A percentile compares a stretch with the other conserved stretches of the same genome.
phyloP scores from a whole-genome alignment of 2,797 vertebrate species.

The Chaetophractus vellerosus region DNA sequence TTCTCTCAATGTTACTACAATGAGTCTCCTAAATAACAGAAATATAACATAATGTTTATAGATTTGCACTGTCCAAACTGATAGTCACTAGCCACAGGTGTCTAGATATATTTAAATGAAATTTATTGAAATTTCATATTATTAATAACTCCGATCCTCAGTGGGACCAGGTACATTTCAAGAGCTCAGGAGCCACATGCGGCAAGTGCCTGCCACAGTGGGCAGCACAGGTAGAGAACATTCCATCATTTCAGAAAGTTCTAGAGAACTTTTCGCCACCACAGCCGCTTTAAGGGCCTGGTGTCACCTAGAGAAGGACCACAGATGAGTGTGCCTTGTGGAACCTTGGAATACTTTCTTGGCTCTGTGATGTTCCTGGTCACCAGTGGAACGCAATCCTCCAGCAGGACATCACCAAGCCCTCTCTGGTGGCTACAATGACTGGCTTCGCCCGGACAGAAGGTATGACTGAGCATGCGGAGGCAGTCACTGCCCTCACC shows the following conservation, averaged over 20 bases:
- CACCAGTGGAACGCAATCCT: neutral
- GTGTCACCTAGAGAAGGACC: neutral
- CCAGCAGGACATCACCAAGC: no score
- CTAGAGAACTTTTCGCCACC: neutral
- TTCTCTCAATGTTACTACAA: neutral
- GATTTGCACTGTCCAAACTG: neutral
- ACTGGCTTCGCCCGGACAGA: neutral
- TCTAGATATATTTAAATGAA: neutral
- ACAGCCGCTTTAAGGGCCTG: neutral
- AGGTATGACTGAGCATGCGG: neutral
- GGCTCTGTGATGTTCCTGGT: neutral
- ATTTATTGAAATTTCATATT: neutral
- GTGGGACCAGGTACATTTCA: neutral
- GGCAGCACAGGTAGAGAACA: neutral
- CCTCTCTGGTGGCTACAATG: neutral
- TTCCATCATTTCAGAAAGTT: neutral
- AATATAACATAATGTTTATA: neutral
- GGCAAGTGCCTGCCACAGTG: neutral
- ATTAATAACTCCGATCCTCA: neutral
- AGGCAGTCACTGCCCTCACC: neutral
- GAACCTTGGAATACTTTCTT: neutral
- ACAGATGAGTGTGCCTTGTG: neutral
- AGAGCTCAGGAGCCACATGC: fast-evolving
- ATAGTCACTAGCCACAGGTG: neutral
- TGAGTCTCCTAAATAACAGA: neutral